Conservation (phyloP, 1,140 invertebrate species). For the Tetranychus cinnabarinus region DNA sequence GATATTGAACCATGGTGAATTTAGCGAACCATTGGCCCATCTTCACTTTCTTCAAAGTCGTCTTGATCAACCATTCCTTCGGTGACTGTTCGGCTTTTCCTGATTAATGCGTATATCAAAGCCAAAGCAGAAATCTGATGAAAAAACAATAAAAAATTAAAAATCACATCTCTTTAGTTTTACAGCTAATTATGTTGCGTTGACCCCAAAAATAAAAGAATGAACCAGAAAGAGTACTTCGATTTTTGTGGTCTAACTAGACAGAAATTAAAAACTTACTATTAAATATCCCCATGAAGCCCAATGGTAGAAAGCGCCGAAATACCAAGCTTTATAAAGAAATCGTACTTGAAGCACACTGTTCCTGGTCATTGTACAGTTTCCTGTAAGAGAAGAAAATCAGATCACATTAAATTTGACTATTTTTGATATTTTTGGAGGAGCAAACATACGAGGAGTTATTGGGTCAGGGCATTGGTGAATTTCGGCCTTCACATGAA, state of each 20-base stretch:
- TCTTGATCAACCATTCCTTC: slow-evolving; percentile 11
- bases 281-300: slow-evolving; percentile 20
- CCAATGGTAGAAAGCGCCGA: slow-evolving; percentile 25
- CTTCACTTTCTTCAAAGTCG: slow-evolving; percentile 12
- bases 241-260: not conserved
- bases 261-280: slow-evolving; percentile 14
- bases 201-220: not conserved
- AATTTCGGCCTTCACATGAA: not conserved
- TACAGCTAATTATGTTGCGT: too few relatives aligned
- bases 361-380: slow-evolving; percentile 22
- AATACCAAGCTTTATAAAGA: slow-evolving; percentile 26
- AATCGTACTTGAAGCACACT: slow-evolving; percentile 20
- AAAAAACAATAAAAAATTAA: not conserved
- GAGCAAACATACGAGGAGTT: not conserved
- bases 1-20: too few relatives aligned
- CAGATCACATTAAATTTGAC: not conserved
- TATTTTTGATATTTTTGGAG: too few relatives aligned
- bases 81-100: slow-evolving; percentile 3
- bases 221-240: not conserved
- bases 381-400: slow-evolving; percentile 12
- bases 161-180: not conserved
- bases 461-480: not conserved
- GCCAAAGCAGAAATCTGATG: slow-evolving; percentile 8
- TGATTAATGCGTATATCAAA: slow-evolving; percentile 6
- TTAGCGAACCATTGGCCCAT: not conserved